Evolutionary conservation across 2,113 vertebrate species (phyloP).

Genomic region (Furnarius figulus): DNA sequence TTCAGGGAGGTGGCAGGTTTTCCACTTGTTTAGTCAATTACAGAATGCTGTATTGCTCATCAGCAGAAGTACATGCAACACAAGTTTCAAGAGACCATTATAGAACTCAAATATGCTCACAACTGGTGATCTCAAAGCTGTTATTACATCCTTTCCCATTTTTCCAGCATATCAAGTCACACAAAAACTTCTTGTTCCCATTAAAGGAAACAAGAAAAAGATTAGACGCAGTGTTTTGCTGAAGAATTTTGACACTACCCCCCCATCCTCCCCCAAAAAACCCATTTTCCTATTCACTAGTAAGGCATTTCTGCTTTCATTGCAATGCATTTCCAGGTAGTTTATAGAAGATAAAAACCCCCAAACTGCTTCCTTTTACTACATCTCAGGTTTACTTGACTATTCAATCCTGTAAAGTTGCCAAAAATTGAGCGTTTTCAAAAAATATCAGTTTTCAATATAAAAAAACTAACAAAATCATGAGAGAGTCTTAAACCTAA

Average conservation of each 20-base stretch:
- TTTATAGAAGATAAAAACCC: background rate
- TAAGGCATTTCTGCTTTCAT: background rate
- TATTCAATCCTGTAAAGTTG: background rate
- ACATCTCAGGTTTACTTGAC: background rate
- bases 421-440: background rate
- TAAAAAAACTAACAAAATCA: background rate
- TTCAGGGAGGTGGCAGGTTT: background rate
- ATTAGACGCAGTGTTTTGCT: background rate
- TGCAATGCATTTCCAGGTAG: background rate
- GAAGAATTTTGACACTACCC: background rate
- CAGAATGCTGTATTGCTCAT: background rate
- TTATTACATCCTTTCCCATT: background rate
- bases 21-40: background rate
- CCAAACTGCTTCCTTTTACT: background rate
- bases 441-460: background rate
- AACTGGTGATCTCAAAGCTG: background rate
- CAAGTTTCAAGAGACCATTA: background rate
- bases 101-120: background rate
- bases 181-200: background rate
- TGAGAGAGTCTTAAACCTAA: background rate
- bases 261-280: background rate
- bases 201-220: background rate
- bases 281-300: background rate
- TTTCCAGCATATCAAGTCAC: background rate
- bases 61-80: background rate